Base-by-base conservation (phyloP, 2,113 vertebrate species). In the Todiramphus chloris region DNA sequence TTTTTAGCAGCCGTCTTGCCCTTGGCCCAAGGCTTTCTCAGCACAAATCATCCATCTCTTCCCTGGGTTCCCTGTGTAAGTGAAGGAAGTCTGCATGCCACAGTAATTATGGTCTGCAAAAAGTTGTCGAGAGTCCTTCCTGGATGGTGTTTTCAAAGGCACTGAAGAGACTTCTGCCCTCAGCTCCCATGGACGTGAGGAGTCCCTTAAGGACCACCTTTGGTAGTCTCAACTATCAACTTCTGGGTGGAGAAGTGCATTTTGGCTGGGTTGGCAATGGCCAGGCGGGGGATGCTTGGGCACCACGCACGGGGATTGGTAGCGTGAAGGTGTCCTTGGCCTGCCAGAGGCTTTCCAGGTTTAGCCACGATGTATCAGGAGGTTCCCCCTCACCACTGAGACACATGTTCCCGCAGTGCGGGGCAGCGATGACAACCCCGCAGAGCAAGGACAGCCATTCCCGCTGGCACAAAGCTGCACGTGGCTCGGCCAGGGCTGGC, bases 301-400 rank as follows among this genome's bases (percentile, higher is more conserved):
- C 6, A 30, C 2, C 3, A 0, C 1, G 2, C 15, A 2, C 0
- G 21, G 30, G 14, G 39, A 18, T 33, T 14, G 0, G 0, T 1
- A 15, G 4, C 1, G 0, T 0, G 4, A 28, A 7, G 35, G 2
- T 25, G 4, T 13, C 39, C 11, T 43, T 10, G 41, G 1, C 14
- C 48, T 35, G 3, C 31, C 43, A 18, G 27, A 28, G 37, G 5
- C 27, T 48, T 24, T 6, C 0, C 43, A 5, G 8, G 2, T 59
- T 62, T 5, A 0, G 0, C 48, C 3, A 12, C 1, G 1, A 16
- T 3, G 44, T 14, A 12, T 20, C 31, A 5, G 21, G n/a, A 41
- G 6, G 16, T 72, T 72, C 48, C 28, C 9, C 10, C 17, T 62
- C 44, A 6, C 19, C 6, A n/a, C 10, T 21, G 16, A 85, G 4